Evolutionary conservation across 2,888 invertebrate species (phyloP).

Genomic region (Cephalotes varians): DNA sequence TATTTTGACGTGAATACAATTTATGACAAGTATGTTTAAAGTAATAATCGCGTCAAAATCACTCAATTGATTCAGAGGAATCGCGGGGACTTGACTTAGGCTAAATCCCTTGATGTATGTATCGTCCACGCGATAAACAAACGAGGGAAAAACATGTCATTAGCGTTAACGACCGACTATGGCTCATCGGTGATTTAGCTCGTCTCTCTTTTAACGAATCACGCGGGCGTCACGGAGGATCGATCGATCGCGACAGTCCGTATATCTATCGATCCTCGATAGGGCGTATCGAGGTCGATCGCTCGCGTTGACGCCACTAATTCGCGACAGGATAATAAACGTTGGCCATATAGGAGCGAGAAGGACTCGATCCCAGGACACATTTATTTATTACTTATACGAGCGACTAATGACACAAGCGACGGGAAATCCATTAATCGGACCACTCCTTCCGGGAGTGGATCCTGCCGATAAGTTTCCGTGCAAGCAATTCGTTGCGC

Average conservation of each 20-base stretch:
- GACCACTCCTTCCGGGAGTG: conserved; percentile 13
- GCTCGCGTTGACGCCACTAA: conserved; percentile 14
- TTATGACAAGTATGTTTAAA: background rate
- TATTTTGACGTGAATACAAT: background rate
- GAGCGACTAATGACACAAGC: conserved; percentile 26
- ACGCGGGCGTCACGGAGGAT: conserved; percentile 23
- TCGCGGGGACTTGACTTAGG: conserved; percentile 9
- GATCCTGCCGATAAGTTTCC: conserved; percentile 18
- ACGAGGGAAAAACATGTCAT: conserved; percentile 53
- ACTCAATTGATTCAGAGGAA: conserved; percentile 23
- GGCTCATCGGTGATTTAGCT: conserved; percentile 47
- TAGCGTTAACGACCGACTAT: conserved; percentile 61
- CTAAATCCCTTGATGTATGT: conserved; percentile 27
- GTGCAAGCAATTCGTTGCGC: background rate
- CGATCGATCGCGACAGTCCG: conserved; percentile 35
- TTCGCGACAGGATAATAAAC: conserved; percentile 51
- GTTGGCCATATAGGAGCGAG: conserved; percentile 8
- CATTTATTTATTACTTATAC: conserved; percentile 50
- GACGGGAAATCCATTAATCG: conserved; percentile 50
- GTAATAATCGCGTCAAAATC: background rate
- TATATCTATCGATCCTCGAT: conserved; percentile 22
- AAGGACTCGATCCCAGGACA: background rate
- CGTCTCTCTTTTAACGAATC: conserved; percentile 37
- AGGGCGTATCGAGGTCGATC: conserved; percentile 31
- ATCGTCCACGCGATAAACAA: conserved; percentile 23